Conservation (phyloP, 2,113 vertebrate species). For the Triplophysa dalaica region DNA sequence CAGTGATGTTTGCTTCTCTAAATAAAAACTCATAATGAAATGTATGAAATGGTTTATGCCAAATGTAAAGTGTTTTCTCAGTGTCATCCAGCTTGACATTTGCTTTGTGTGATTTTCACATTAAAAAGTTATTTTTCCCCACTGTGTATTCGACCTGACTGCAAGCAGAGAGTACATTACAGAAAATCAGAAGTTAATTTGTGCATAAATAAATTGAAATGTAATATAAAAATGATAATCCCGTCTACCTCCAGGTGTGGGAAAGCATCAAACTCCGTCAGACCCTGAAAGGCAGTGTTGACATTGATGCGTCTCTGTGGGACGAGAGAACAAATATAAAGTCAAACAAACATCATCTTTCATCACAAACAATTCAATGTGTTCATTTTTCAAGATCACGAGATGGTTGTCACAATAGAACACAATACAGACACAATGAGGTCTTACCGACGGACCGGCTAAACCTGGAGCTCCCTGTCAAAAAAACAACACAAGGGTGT, state of each 20-base stretch:
- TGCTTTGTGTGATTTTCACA: too few species aligned
- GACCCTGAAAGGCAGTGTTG: constrained; percentile 70
- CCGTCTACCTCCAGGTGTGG: constrained; percentile 83
- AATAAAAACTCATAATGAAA: too few species aligned
- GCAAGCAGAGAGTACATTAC: too few species aligned
- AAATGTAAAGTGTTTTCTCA: too few species aligned
- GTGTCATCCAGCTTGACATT: too few species aligned
- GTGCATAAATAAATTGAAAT: too few species aligned
- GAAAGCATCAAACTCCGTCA: constrained; percentile 76
- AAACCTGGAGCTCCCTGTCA: constrained; percentile 85
- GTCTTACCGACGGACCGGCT: constrained; percentile 82
- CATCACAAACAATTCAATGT: background rate
- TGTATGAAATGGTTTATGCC: too few species aligned
- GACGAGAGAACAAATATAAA: constrained; percentile 32
- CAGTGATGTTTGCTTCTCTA: too few species aligned
- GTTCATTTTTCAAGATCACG: too few species aligned
- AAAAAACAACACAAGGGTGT: constrained; percentile 18
- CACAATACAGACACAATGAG: background rate
- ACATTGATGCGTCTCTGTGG: constrained; percentile 82
- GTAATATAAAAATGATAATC: background rate
- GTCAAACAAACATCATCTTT: constrained; percentile 1
- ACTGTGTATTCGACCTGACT: too few species aligned
- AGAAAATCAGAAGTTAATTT: too few species aligned
- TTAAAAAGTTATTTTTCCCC: too few species aligned
- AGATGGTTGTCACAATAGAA: background rate